These are phyloP conservation scores for Patella pellucida DNA, from an alignment of 2,888 invertebrate genomes.

Conservation along the genomic window DNA sequence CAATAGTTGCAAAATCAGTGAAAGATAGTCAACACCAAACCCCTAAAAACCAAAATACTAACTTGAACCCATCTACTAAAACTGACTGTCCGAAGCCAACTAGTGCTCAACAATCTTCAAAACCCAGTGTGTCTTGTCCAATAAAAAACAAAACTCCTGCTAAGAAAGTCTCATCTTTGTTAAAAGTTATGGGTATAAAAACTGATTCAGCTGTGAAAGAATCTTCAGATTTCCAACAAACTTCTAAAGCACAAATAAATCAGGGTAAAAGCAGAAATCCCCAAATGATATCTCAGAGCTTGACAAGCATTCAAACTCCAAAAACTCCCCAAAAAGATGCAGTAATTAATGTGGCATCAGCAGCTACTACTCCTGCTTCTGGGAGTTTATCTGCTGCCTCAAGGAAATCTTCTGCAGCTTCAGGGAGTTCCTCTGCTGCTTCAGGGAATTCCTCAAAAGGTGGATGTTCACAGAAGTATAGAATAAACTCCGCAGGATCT, in stretches of 20 bases:
- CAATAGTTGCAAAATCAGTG: too few relatives aligned
- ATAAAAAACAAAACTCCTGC: too few relatives aligned
- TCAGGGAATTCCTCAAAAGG: neutral
- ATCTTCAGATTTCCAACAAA: neutral
- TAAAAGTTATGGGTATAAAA: neutral
- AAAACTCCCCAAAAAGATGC: neutral
- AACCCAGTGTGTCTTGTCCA: too few relatives aligned
- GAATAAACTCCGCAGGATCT: neutral
- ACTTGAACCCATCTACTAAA: too few relatives aligned
- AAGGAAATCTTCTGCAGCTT: neutral
- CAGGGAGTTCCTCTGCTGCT: neutral
- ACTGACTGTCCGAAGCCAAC: too few relatives aligned
- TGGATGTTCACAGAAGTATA: neutral
- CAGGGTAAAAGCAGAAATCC: neutral
- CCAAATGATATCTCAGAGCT: neutral
- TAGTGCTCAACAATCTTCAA: too few relatives aligned
- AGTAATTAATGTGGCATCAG: neutral
- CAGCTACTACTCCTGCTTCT: constrained; percentile 6
- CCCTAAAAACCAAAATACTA: too few relatives aligned
- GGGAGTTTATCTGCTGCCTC: neutral
- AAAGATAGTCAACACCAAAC: too few relatives aligned
- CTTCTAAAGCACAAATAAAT: neutral
- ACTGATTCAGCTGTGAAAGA: constrained; percentile 7
- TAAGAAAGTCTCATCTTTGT: too few relatives aligned
- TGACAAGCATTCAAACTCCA: neutral